Evolutionary conservation across 2,113 vertebrate species (phyloP).

Genomic region (Synodontis membranacea): DNA sequence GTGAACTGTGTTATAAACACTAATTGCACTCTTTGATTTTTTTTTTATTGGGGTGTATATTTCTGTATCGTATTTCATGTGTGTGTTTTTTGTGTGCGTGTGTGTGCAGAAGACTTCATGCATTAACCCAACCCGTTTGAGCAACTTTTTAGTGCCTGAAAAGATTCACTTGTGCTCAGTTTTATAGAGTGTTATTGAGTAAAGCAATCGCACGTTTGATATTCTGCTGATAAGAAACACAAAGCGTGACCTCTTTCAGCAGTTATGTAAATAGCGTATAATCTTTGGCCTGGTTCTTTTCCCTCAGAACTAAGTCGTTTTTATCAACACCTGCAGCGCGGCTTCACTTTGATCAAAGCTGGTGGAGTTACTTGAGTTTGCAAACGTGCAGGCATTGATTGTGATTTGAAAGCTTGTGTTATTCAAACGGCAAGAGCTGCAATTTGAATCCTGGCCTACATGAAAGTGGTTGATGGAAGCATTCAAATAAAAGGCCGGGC

Average conservation of each 20-base stretch:
- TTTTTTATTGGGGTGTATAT: neutral
- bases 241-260: slow-evolving; percentile 26
- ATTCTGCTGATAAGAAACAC: slow-evolving; percentile 24
- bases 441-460: neutral
- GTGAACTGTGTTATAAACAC: neutral
- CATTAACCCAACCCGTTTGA: neutral
- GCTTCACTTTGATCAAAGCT: neutral
- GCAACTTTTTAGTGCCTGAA: neutral
- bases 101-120: neutral
- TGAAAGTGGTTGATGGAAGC: neutral
- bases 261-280: slow-evolving; percentile 30
- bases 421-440: neutral
- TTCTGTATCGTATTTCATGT: neutral
- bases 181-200: neutral
- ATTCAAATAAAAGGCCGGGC: neutral
- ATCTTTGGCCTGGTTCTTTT: slow-evolving; percentile 37
- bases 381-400: no score
- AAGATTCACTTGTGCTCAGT: neutral
- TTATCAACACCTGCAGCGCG: slow-evolving; percentile 5
- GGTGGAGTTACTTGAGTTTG: neutral
- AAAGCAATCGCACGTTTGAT: neutral
- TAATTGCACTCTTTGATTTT: neutral
- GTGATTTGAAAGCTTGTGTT: neutral
- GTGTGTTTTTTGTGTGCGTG: neutral
- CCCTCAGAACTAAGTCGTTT: neutral